These are phyloP conservation scores for Chelonus insularis DNA, from an alignment of 1,140 invertebrate species.

Conservation along the genomic window DNA sequence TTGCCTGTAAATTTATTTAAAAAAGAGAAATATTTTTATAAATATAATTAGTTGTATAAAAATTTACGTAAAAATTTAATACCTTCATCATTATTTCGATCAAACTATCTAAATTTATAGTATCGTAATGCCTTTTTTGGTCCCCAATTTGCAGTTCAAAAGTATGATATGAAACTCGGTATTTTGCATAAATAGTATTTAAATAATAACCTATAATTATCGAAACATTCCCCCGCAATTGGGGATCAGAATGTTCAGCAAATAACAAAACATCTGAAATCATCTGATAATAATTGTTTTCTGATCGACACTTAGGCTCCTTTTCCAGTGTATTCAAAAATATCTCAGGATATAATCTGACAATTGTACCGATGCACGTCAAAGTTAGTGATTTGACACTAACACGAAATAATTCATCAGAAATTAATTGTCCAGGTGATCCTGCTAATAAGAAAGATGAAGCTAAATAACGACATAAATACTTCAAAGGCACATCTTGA, in stretches of 20 bases:
- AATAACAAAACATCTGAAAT: conserved; percentile 74
- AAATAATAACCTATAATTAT: conserved; percentile 71
- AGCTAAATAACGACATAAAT: conserved; percentile 73
- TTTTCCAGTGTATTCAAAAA: conserved; percentile 58
- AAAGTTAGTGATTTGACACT: conserved; percentile 83
- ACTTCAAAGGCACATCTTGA: conserved; percentile 70
- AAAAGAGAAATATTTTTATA: neutral
- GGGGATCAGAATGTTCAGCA: conserved; percentile 76
- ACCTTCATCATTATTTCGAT: conserved; percentile 63
- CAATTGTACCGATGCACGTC: conserved; percentile 70
- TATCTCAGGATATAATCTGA: conserved; percentile 72
- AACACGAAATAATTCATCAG: conserved; percentile 73
- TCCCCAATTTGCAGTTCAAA: conserved; percentile 41
- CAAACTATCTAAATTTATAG: conserved; percentile 59
- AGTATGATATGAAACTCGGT: conserved; percentile 57
- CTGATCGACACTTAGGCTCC: conserved; percentile 31
- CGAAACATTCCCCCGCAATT: conserved; percentile 75
- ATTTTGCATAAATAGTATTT: conserved; percentile 64
- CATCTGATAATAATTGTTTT: conserved; percentile 60
- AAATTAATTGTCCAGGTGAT: conserved; percentile 63
- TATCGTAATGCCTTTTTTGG: conserved; percentile 41
- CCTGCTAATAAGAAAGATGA: conserved; percentile 78
- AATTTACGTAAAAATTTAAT: conserved; percentile 22
- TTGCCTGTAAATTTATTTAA: conserved; percentile 57
- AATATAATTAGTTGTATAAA: conserved; percentile 1